Evolutionary conservation across 1,140 invertebrate species (phyloP), one percentile per base, ranked within the genome.

Genomic region (Homalodisca vitripennis): DNA sequence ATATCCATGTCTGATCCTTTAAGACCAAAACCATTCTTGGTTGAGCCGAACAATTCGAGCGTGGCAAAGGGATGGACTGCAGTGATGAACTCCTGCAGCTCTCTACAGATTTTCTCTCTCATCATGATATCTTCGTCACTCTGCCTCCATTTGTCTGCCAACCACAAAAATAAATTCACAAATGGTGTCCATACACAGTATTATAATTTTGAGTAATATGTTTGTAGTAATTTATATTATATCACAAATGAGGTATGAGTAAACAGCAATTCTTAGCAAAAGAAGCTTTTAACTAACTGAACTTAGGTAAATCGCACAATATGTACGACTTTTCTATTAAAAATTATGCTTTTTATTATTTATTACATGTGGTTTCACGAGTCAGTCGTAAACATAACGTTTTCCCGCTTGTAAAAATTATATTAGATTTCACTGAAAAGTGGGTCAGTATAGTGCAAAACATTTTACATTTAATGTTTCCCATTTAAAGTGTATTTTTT

Each of bases 21-120:
- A 71, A 86, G 83, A 1, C 86, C 86, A 80, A 88, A 88, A 3
- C 87, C 87, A 82, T 88, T 88, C 68, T 78, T 79, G 0, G 85
- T 86, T 1, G 87, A 88, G 1, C 87, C 87, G 82, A 88, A 88
- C 63, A 87, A 72, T 29, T 77, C 70, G 0, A 88, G 73, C 14
- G 77, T 72, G 12, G 82, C 82, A 72, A 81, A 80, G 76, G 76
- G 72, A 73, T 75, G 80, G 1, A 70, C 69, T 14, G 64, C 55
- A 6, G 72, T 72, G 20, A 85, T 77, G n/a, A 27, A 60, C 10
- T 60, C 55, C 27, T 60, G 55, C 14, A 83, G 71, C 26, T 81
- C 78, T 62, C 73, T 51, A 12, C 82, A 71, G 62, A 85, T 79
- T 34, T 70, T 65, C 64, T 79, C 75, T 60, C 83, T 73, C 6